Evolutionary conservation across 2,797 vertebrate genomes (phyloP).

Genomic region (Chloroceryle inda): DNA sequence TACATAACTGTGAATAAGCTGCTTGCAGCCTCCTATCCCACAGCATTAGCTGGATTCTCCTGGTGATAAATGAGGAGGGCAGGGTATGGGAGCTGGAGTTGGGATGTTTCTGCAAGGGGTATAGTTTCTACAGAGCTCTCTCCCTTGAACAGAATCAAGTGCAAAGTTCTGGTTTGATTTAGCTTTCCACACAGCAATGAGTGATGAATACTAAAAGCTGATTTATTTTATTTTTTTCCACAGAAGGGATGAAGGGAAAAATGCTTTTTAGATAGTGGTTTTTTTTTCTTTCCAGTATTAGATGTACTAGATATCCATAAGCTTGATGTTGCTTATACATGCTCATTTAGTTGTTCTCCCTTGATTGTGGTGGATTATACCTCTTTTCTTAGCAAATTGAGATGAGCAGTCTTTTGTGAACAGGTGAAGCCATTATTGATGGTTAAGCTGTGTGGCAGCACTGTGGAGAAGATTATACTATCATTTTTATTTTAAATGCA

Average conservation of each 20-base stretch:
- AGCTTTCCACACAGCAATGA: background rate
- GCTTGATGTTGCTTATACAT: background rate
- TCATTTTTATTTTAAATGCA: background rate
- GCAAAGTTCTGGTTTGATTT: background rate
- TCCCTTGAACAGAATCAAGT: background rate
- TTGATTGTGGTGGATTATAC: background rate
- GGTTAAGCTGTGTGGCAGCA: background rate
- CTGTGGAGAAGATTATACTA: background rate
- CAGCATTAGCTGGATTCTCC: background rate
- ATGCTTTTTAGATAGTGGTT: background rate
- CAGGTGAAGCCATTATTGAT: background rate
- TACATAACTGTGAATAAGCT: background rate
- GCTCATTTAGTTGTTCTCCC: background rate
- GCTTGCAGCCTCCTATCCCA: fast-evolving
- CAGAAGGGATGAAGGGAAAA: background rate
- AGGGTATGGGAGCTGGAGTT: background rate
- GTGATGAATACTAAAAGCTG: background rate
- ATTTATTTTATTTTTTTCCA: no score
- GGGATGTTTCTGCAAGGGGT: background rate
- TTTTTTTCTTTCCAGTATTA: background rate
- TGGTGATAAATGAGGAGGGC: background rate
- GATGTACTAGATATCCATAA: background rate
- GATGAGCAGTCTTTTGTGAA: background rate
- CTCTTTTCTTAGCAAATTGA: background rate
- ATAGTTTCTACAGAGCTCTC: background rate